Base-by-base conservation (phyloP, 2,888 invertebrate species). In the Cactoblastis cactorum region DNA sequence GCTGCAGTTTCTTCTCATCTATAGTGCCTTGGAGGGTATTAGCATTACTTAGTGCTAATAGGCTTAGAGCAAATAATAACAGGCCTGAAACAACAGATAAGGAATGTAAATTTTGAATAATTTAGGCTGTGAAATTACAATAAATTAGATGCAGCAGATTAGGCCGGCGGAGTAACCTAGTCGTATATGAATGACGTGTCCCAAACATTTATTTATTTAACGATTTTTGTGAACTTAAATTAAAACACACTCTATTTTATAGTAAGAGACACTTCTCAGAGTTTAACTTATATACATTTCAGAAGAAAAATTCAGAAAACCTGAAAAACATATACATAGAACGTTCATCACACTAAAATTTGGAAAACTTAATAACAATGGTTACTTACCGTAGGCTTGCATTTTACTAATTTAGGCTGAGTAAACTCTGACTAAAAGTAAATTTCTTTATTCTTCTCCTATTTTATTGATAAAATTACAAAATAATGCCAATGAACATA, bases 21-120 rank as follows among this genome's bases (percentile, higher is more conserved):
- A 90, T 77, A 0, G 80, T 83, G 50, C 75, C 77, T 66, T 83
- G 85, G 17, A 89, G 69, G 19, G 78, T 75, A 58, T 70, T 82
- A 2, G 69, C 83, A 69, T 74, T 68, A 65, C 73, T 72, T 12
- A 75, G 28, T 11, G 69, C 70, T 63, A 85, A 11, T 52, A 70
- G 49, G 63, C 80, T 73, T 62, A 85, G 33, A 39, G 75, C 48
- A 52, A 83, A 55, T 19, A 80, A 39, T 39, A 67, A 69, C 52
- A 77, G 45, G 39, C 57, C 84, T 83, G 74, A 50, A 83, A 82
- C 37, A 50, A 60, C 51, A 33, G 49, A 52, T 39, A 34, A 47
- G n/a, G 17, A 53, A 34, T 33, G 19, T 32, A 11, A 18, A 54
- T 49, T 12, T 49, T 38, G 3, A n/a, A n/a, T n/a, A n/a, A n/a